Conservation (phyloP, 2,797 vertebrate species). For the Artibeus lituratus region DNA sequence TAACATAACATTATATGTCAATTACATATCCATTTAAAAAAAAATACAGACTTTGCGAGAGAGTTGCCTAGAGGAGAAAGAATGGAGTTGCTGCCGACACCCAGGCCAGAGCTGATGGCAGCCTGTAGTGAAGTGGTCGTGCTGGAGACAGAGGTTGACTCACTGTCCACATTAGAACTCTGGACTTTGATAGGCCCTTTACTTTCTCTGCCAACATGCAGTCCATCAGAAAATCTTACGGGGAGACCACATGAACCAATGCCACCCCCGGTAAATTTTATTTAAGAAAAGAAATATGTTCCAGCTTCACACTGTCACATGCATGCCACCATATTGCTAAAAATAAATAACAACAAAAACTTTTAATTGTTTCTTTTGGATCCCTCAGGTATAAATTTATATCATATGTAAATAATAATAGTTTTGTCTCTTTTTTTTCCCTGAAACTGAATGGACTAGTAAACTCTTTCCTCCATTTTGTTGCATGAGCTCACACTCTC, state of each 20-base stretch:
- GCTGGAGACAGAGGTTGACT: background rate
- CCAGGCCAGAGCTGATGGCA: background rate
- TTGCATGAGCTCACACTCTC: background rate
- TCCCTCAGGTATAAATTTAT: background rate
- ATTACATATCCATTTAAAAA: background rate
- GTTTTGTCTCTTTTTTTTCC: background rate
- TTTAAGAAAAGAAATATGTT: background rate
- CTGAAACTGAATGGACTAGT: background rate
- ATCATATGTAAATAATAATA: background rate
- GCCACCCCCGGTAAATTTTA: background rate
- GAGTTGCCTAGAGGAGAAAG: background rate
- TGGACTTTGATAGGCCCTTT: background rate
- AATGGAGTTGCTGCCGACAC: background rate
- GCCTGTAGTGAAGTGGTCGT: background rate
- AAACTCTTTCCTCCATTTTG: background rate
- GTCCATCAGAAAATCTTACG: background rate
- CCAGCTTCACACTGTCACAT: background rate
- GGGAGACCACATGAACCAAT: background rate
- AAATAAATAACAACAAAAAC: background rate
- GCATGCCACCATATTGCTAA: background rate
- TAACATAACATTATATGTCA: background rate
- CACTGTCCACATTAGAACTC: background rate
- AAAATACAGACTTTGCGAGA: background rate
- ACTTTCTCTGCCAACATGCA: background rate
- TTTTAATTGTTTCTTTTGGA: background rate